Percentiles rank a stretch among this genome's conserved stretches.
phyloP scores from a whole-genome alignment of 2,888 invertebrate species.

The Mesodorylaimus sp. region DNA sequence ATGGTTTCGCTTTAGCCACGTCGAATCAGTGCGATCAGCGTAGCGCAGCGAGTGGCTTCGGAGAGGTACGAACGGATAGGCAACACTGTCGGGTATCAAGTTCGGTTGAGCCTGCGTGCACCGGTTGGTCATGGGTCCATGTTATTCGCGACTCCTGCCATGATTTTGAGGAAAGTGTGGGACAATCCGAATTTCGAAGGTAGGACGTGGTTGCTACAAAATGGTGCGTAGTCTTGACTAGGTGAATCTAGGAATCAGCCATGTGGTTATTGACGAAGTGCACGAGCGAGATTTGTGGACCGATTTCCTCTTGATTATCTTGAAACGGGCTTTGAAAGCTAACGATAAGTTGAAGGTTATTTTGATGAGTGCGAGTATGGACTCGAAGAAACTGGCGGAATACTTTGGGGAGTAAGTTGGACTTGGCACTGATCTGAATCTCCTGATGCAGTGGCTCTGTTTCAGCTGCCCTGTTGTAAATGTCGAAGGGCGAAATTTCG shows the following conservation, averaged over 20 bases:
- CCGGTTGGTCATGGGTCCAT: slow-evolving; percentile 42
- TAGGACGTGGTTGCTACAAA: neutral
- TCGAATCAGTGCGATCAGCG: slow-evolving; percentile 47
- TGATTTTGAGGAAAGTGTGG: slow-evolving; percentile 34
- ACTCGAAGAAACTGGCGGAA: slow-evolving; percentile 43
- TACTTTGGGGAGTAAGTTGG: slow-evolving; percentile 33
- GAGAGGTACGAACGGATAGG: slow-evolving; percentile 45
- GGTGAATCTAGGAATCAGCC: slow-evolving; percentile 45
- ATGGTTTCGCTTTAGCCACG: slow-evolving; percentile 35
- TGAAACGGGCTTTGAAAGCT: slow-evolving; percentile 40
- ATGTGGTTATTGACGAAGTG: slow-evolving; percentile 53
- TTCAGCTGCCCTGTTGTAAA: slow-evolving; percentile 6
- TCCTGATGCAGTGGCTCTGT: neutral
- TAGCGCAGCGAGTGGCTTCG: slow-evolving; percentile 46
- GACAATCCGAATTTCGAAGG: slow-evolving; percentile 28
- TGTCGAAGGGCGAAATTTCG: slow-evolving; percentile 7
- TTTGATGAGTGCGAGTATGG: slow-evolving; percentile 55
- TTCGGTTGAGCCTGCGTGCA: slow-evolving; percentile 26
- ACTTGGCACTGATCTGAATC: neutral
- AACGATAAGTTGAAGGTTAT: slow-evolving; percentile 44
- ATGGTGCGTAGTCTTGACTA: neutral
- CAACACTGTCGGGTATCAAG: slow-evolving; percentile 47
- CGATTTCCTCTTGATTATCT: slow-evolving; percentile 43
- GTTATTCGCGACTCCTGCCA: slow-evolving; percentile 51
- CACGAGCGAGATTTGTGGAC: slow-evolving; percentile 52